A percentile compares a stretch with the other conserved stretches of the same genome.
These are phyloP conservation scores for Luscinia luscinia DNA, from an alignment of 2,797 vertebrate species.

Conservation along the genomic window DNA sequence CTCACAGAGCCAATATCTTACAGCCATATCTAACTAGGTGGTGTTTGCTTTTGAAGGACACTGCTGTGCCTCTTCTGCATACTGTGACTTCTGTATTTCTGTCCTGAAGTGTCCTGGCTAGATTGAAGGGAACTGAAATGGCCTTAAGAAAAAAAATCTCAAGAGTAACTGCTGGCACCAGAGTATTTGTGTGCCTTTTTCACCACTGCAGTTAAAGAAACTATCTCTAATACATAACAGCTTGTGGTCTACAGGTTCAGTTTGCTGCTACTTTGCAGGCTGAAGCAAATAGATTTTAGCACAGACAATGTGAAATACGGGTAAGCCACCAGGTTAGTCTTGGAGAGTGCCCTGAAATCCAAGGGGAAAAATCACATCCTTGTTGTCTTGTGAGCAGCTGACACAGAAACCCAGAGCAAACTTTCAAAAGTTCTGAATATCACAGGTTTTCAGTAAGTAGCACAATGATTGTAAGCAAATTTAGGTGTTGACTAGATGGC, in stretches of 20 bases:
- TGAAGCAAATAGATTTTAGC: neutral
- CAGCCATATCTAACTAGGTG: neutral
- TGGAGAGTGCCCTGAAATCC: neutral
- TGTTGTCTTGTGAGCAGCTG: neutral
- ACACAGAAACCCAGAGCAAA: neutral
- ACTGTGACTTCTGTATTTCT: neutral
- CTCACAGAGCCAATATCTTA: neutral
- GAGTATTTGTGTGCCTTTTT: neutral
- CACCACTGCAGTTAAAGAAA: neutral
- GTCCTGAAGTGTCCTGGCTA: neutral
- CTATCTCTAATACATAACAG: neutral
- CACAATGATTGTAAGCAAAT: neutral
- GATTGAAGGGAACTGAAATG: neutral
- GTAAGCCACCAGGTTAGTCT: neutral
- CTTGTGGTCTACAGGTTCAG: neutral
- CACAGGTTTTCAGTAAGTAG: neutral
- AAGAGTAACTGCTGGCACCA: neutral
- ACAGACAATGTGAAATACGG: neutral
- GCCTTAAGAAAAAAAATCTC: neutral
- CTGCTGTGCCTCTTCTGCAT: neutral
- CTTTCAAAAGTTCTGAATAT: neutral
- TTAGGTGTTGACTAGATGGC: neutral
- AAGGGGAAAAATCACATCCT: neutral
- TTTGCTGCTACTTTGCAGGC: neutral
- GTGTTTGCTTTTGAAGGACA: neutral